These are phyloP conservation scores for Globodera ellingtonae DNA, from an alignment of 1,140 invertebrate genomes.

Conservation along the genomic window DNA sequence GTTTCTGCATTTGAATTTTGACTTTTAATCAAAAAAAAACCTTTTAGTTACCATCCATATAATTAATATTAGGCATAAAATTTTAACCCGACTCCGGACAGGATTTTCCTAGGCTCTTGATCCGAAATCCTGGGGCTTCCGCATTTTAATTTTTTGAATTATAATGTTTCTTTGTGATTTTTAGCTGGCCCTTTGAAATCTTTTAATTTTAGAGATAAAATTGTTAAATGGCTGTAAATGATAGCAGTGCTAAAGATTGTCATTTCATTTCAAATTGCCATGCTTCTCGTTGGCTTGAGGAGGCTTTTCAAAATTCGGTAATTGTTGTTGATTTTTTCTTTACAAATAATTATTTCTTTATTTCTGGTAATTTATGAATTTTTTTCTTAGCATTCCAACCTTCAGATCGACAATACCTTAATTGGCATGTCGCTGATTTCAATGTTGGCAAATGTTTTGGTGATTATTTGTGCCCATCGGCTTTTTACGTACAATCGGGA, in stretches of 20 bases:
- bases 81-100: too few relatives aligned
- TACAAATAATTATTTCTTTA: not conserved
- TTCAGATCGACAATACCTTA: not conserved
- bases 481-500: constrained; percentile 13
- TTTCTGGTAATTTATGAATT: too few relatives aligned
- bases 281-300: not conserved
- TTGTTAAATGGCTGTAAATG: not conserved
- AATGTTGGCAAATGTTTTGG: constrained; percentile 14
- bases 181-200: not conserved
- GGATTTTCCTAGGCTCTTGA: too few relatives aligned
- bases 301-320: not conserved
- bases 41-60: too few relatives aligned
- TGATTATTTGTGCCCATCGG: not conserved
- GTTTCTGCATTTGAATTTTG: not conserved
- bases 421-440: not conserved
- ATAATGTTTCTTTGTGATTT: not conserved
- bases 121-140: too few relatives aligned
- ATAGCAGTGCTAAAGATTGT: not conserved
- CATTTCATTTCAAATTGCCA: not conserved
- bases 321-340: not conserved
- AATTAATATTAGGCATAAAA: too few relatives aligned
- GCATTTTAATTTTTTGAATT: not conserved
- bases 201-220: not conserved
- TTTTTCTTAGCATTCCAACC: too few relatives aligned
- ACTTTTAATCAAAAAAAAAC: too few relatives aligned